Evolutionary conservation across 2,113 vertebrate genomes (phyloP), one percentile per base, ranked within the genome.

Genomic region (Ictalurus furcatus): DNA sequence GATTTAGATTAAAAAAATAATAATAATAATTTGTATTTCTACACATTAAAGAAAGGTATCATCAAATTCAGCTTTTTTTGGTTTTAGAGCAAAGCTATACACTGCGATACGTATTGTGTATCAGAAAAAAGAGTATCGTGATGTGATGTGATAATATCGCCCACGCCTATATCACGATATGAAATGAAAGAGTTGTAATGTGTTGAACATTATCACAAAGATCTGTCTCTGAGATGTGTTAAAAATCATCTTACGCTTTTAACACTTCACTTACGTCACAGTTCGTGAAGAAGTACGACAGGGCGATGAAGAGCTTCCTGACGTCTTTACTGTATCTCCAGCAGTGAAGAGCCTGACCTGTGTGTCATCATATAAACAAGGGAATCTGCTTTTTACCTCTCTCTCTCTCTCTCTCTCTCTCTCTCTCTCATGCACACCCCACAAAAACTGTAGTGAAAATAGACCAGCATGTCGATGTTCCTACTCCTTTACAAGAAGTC

Each of bases 311-410:
- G 58, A 93, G 93, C 28, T 91, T 92, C 85, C 85, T 90, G 0
- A 93, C 93, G 54, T 34, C 52, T 34, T 89, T 89, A 81, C 84
- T 91, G 88, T 93, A 93, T 67, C 93, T 88, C 93, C 93, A 94
- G 88, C 93, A 94, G 87, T 94, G 90, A 37, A 94, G 91, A 9
- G 91, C 90, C 78, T 93, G 93, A 69, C 93, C 93, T 94, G 76
- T 6, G 56, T 0, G 73, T 48, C 21, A 88, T 7, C n/a, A 89
- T 3, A 87, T 0, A 84, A 16, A 48, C 59, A 56, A 21, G 14
- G 3, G 17, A 37, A 6, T 65, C 0, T 40, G 1, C 12, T 13
- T 28, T 11, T 52, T 13, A 78, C 11, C 11, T 48, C 44, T 48
- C 44, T 48, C 44, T 48, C 44, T 48, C 44, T 48, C 44, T 7